A percentile compares a stretch with the other conserved stretches of the same genome.
phyloP scores from a whole-genome alignment of 2,113 vertebrate genomes.

The Chaetorhynchus papuensis region DNA sequence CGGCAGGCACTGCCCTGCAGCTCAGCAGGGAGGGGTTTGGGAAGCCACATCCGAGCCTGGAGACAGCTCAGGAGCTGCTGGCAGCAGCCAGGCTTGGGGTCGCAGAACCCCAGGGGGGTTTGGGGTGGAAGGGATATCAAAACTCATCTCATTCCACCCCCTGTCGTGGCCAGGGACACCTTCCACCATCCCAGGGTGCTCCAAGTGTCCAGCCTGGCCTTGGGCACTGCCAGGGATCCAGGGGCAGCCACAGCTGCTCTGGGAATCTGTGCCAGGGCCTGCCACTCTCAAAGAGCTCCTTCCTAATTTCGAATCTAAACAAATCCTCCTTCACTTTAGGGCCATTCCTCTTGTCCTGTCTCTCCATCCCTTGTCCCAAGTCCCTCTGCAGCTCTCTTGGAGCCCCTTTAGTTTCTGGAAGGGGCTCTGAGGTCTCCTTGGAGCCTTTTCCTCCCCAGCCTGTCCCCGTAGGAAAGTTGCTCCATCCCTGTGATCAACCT shows the following conservation, averaged over 20 bases:
- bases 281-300: background rate
- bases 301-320: background rate
- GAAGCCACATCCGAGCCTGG: rapidly evolving
- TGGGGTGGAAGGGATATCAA: background rate
- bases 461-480: too few species aligned
- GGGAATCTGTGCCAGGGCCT: background rate
- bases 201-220: background rate
- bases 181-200: rapidly evolving
- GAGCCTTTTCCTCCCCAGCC: background rate
- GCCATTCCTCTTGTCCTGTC: too few species aligned
- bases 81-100: background rate
- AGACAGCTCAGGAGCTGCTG: background rate
- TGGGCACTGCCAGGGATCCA: background rate
- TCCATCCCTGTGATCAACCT: too few species aligned
- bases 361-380: background rate
- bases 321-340: background rate
- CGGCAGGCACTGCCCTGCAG: background rate
- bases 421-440: background rate
- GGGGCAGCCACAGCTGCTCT: background rate
- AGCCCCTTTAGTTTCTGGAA: background rate
- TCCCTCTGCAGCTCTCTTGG: background rate
- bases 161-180: background rate
- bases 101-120: rapidly evolving
- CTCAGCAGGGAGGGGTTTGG: background rate
- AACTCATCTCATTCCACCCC: background rate